These are phyloP conservation scores for Grammomys surdaster DNA, from an alignment of 2,113 vertebrate genomes.

Conservation along the genomic window DNA sequence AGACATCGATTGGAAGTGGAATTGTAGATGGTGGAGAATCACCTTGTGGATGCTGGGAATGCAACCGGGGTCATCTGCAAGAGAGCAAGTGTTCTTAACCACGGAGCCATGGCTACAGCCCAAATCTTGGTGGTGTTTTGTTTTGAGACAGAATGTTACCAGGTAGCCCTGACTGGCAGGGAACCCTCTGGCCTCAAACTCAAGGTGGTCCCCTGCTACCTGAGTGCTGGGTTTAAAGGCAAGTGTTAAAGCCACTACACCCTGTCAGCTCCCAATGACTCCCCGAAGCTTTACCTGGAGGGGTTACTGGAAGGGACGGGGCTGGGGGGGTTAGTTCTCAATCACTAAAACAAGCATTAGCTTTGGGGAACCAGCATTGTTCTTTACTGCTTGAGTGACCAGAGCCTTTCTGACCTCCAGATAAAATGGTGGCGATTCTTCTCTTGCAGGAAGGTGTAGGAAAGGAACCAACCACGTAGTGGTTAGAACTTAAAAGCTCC, in stretches of 20 bases:
- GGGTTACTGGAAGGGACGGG: background rate
- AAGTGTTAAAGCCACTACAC: background rate
- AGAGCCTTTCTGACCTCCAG: background rate
- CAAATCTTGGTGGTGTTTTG: background rate
- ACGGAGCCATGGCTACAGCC: background rate
- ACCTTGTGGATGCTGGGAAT: background rate
- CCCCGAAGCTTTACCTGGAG: background rate
- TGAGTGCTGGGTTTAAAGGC: background rate
- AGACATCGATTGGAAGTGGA: too few species aligned
- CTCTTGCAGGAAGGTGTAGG: background rate
- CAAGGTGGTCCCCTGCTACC: background rate
- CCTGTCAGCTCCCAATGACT: background rate
- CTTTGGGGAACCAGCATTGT: background rate
- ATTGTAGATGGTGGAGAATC: background rate
- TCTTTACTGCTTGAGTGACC: background rate
- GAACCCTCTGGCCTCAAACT: background rate
- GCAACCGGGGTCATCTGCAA: background rate
- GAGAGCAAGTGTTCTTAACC: background rate
- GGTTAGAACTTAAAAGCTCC: background rate
- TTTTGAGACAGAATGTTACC: background rate
- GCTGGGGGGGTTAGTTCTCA: background rate
- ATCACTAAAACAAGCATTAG: background rate
- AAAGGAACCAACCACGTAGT: background rate
- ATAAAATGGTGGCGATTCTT: background rate
- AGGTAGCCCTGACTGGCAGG: background rate